Conservation (phyloP, 1,140 invertebrate genomes). For the Gonatopus flavifemur region DNA sequence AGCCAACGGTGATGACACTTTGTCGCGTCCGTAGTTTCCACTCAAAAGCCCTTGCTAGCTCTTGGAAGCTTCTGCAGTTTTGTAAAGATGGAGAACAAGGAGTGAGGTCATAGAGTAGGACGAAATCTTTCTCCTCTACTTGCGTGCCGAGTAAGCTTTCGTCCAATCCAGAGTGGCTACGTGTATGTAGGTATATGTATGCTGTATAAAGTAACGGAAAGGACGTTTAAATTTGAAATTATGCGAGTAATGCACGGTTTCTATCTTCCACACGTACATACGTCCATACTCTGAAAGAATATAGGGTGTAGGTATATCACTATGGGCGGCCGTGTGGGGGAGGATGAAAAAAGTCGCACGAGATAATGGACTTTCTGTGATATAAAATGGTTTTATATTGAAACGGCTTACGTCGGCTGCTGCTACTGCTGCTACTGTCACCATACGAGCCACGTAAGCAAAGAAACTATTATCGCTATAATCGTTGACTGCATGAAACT, state of each 20-base stretch:
- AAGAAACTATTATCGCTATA: constrained; percentile 40
- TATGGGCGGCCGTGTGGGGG: constrained; percentile 1
- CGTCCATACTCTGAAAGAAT: constrained; percentile 34
- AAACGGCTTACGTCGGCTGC: constrained; percentile 37
- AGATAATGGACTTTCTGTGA: constrained; percentile 52
- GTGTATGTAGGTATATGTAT: no score
- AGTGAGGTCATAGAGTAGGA: no score
- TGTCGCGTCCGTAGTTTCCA: constrained; percentile 1
- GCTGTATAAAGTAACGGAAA: no score
- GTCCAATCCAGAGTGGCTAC: no score
- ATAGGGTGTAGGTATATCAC: background rate
- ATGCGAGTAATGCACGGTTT: constrained; percentile 43
- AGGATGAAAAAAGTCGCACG: constrained; percentile 15
- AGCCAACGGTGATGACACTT: constrained; percentile 16
- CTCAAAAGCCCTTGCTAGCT: background rate
- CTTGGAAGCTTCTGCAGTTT: no score
- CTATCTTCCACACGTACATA: constrained; percentile 36
- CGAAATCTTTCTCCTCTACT: no score
- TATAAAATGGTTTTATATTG: constrained; percentile 44
- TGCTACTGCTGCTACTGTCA: constrained; percentile 13
- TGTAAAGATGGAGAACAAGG: no score
- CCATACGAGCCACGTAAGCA: no score
- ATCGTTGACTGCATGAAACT: no score
- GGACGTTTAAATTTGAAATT: constrained; percentile 50
- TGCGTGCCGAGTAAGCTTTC: no score